Base-by-base conservation (phyloP, 2,113 vertebrate genomes). In the Glaucidium brasilianum region DNA sequence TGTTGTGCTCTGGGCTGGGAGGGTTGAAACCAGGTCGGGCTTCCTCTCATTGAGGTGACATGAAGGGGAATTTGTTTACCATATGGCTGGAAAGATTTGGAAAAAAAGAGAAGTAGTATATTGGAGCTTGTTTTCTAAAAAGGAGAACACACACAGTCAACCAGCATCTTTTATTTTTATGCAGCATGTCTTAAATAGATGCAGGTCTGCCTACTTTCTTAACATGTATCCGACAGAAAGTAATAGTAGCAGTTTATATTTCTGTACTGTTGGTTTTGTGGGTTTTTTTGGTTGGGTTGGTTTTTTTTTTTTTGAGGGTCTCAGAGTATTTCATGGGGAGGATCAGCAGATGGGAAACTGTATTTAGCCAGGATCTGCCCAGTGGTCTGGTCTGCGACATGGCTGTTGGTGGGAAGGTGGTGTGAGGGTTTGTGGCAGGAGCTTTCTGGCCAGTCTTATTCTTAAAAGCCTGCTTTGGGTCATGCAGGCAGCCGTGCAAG, bases 1-100 rank as follows among this genome's bases (percentile, higher is more conserved):
- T 82, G 39, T 53, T 0, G 0, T 55, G 45, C 67, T 74, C 41
- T 37, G 59, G 15, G 55, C 34, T 0, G 0, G 20, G 23, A 17
- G 50, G n/a, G 32, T 9, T 91, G 74, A 82, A 85, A 69, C 45
- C 72, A 35, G 43, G 23, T 55, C 5, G 8, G 34, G 55, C 32
- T 90, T 49, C 92, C 88, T 92, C 85, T 66, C 37, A 15, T 39
- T 67, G 64, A 86, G 80, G 22, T 88, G 76, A 69, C 77, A 55
- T 67, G 85, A 81, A 78, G 12, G 21, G 29, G 41, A 82, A 27
- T 13, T 62, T 88, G 43, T 78, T 11, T 55, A 41, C 29, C 47
- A 37, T 86, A 58, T 88, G 88, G 15, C 39, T 94, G 12, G 72
- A 62, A 89, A 74, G 41, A 72, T 55, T 37, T 29, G 16, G 15